Percentiles rank a stretch among this genome's conserved stretches.
Evolutionary conservation across 2,797 vertebrate genomes (phyloP).

Genomic region (Vespertilio murinus): DNA sequence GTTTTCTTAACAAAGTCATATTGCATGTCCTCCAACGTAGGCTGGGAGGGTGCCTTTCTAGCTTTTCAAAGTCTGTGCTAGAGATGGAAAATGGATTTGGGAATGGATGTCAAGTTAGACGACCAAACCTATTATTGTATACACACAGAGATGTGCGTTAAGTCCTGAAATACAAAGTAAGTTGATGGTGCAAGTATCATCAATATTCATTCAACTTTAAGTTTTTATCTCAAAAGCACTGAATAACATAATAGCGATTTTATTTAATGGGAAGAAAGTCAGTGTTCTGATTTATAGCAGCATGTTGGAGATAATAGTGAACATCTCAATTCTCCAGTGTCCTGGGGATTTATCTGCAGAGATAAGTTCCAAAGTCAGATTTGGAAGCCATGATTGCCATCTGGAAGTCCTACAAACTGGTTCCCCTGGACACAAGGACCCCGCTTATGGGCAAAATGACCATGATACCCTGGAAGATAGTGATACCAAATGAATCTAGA

Average conservation of each 20-base stretch:
- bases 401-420: neutral
- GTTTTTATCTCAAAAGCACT: constrained; percentile 5
- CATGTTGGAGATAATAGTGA: neutral
- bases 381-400: neutral
- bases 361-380: neutral
- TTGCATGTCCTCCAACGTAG: neutral
- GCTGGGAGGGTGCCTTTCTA: neutral
- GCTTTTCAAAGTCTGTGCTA: neutral
- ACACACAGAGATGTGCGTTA: neutral
- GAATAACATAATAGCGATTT: neutral
- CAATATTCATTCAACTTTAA: neutral
- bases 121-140: neutral
- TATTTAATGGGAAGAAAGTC: neutral
- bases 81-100: neutral
- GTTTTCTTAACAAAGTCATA: neutral
- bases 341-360: neutral
- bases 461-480: neutral
- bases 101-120: neutral
- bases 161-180: neutral
- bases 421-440: neutral
- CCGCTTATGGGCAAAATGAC: neutral
- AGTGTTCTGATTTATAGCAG: neutral
- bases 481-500: neutral
- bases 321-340: neutral
- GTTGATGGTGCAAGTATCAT: neutral